Evolutionary conservation across 2,113 vertebrate genomes (phyloP).

Genomic region (Lagopus muta): DNA sequence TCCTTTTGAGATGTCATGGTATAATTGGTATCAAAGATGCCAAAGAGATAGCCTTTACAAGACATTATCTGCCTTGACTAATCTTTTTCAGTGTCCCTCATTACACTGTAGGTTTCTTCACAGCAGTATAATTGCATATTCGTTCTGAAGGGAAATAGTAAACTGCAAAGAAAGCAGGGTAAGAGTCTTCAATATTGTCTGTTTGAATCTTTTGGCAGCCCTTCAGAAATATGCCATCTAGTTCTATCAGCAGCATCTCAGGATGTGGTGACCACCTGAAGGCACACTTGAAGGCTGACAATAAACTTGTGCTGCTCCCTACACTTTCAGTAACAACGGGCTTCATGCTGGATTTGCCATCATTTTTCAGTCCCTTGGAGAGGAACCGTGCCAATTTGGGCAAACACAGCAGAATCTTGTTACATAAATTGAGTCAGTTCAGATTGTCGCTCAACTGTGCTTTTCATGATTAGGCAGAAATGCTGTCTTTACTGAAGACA

Average conservation of each 20-base stretch:
- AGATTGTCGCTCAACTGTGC: constrained; percentile 13
- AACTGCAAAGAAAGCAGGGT: constrained; percentile 49
- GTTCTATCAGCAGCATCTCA: constrained; percentile 55
- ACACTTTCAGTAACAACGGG: constrained; percentile 61
- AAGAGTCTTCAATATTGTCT: constrained; percentile 7
- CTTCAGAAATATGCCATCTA: constrained; percentile 67
- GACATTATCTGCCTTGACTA: constrained; percentile 63
- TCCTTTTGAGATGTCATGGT: constrained; percentile 48
- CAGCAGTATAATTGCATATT: constrained; percentile 58
- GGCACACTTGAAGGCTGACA: constrained; percentile 68
- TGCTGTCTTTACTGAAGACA: not conserved
- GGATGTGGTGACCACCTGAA: constrained; percentile 74
- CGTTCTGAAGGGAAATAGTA: constrained; percentile 45
- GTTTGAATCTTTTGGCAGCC: constrained; percentile 64
- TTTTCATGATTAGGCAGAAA: constrained; percentile 50
- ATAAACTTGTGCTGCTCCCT: constrained; percentile 66
- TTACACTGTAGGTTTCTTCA: constrained; percentile 54
- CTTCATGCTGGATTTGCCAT: constrained; percentile 50
- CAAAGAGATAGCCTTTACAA: constrained; percentile 58
- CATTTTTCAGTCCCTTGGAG: constrained; percentile 35
- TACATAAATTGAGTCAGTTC: constrained; percentile 50
- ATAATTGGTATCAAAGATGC: constrained; percentile 69
- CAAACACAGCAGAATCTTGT: constrained; percentile 48
- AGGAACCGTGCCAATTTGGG: constrained; percentile 65
- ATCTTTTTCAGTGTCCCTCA: constrained; percentile 57